Evolutionary conservation across 37 sponge, comb jelly and placozoan genomes (phyloP), one percentile per base, ranked within the genome.

Genomic region (Agelas oroides): DNA sequence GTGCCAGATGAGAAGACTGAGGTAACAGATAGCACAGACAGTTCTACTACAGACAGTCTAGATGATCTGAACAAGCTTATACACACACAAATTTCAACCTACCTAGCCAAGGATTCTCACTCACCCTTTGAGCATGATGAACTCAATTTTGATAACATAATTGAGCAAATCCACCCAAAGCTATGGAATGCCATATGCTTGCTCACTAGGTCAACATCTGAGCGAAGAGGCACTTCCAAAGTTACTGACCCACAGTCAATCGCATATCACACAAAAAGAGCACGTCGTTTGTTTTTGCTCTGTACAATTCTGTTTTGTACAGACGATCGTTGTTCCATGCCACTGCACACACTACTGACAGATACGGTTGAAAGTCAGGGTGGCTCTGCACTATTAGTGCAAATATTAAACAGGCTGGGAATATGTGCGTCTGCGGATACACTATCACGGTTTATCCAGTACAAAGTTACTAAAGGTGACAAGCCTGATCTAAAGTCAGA

Each of bases 401-500:
- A 59, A 23, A 33, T 63, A 13, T 65, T 79, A 33, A 79, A 79
- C 31, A 38, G 66, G 13, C 21, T 79, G 11, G 79, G 79, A 15
- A 30, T 79, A 30, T 79, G 79, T 59, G 33, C 79, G 1, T 79
- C 79, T 30, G 28, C 23, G 1, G 79, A 79, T 65, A 59, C 63
- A 33, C 78, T 79, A 30, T n/a, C 39, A 37, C 79, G 79, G 14
- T 79, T 64, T 79, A 63, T 79, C 24, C 79, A 64, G n/a, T 24
- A 34, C 38, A 62, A 36, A 37, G 65, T 65, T 1, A 18, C 1
- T 62, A 5, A 12, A 23, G 41, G 23, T 38, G 28, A 18, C 2
- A 31, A 56, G 19, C 25, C 28, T n/a, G 25, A 40, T 52, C 2
- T 25, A 8, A 76, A 19, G 25, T 8, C 52, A 38, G 18, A 40